Evolutionary conservation across 2,888 invertebrate species (phyloP).

Genomic region (Tinea pellionella): DNA sequence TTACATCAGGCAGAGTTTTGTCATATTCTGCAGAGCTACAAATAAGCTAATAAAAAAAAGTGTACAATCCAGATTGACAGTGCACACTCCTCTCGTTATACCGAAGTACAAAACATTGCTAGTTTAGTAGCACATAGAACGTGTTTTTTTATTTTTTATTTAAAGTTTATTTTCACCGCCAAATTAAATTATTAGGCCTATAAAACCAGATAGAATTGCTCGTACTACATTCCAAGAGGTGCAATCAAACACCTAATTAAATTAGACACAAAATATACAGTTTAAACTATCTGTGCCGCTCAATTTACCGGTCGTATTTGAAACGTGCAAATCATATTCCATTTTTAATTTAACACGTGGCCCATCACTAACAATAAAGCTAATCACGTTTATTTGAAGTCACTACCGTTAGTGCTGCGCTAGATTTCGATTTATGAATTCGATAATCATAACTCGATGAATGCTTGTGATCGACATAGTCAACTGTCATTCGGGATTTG

Average conservation of each 20-base stretch:
- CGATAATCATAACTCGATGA: slow-evolving; percentile 48
- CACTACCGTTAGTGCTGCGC: slow-evolving; percentile 9
- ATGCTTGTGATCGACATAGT: slow-evolving; percentile 51
- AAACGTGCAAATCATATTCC: neutral
- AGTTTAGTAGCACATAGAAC: no score
- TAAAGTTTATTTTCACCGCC: no score
- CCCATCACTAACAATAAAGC: slow-evolving; percentile 7
- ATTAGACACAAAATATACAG: neutral
- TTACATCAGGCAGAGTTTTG: no score
- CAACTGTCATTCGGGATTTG: slow-evolving; percentile 41
- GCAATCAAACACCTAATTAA: neutral
- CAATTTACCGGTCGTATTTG: slow-evolving; percentile 2
- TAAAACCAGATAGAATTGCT: no score
- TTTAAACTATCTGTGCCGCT: neutral
- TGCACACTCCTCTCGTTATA: no score
- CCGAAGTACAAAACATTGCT: no score
- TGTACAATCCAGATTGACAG: no score
- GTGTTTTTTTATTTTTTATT: no score
- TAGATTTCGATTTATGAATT: slow-evolving; percentile 10
- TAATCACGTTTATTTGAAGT: slow-evolving; percentile 7
- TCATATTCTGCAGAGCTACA: no score
- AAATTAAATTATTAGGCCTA: no score
- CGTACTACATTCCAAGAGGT: no score
- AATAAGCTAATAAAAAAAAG: no score
- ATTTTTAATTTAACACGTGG: neutral